phyloP scores from a whole-genome alignment of 1,140 invertebrate genomes.

The Zaprionus taronus region DNA sequence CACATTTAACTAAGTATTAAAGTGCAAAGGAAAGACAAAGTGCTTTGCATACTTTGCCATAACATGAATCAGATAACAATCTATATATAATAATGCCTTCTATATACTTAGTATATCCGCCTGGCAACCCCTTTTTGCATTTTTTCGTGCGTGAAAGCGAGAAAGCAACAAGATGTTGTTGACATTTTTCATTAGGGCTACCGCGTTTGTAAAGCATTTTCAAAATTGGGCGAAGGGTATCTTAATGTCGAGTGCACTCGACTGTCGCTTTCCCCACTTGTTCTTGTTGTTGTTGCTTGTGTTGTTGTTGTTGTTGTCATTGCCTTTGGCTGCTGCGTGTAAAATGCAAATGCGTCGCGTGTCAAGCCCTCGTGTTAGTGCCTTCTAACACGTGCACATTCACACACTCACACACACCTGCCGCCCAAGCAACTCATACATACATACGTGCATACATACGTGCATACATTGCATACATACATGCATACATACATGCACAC shows the following conservation, averaged over 20 bases:
- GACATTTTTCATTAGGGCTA: background rate
- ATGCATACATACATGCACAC: constrained; percentile 2
- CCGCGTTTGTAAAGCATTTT: background rate
- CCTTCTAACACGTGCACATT: constrained; percentile 20
- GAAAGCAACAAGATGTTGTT: background rate
- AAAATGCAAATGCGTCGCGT: constrained; percentile 82
- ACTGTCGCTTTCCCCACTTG: background rate
- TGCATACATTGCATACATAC: constrained; percentile 7
- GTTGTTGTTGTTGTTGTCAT: constrained; percentile 37
- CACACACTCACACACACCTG: constrained; percentile 25
- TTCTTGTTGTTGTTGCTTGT: background rate
- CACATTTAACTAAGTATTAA: no score
- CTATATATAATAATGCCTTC: no score
- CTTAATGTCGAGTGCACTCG: constrained; percentile 2
- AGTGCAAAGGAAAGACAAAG: no score
- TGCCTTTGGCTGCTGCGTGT: constrained; percentile 68
- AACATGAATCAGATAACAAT: no score
- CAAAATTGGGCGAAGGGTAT: background rate
- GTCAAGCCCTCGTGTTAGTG: constrained; percentile 80
- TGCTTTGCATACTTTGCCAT: no score
- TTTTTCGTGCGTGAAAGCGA: background rate
- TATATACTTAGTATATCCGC: no score
- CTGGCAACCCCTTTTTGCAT: background rate
- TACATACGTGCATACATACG: constrained; percentile 1
- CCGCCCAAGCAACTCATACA: background rate